These are phyloP conservation scores for Sorex araneus DNA, from an alignment of 2,113 vertebrate species.

Conservation along the genomic window DNA sequence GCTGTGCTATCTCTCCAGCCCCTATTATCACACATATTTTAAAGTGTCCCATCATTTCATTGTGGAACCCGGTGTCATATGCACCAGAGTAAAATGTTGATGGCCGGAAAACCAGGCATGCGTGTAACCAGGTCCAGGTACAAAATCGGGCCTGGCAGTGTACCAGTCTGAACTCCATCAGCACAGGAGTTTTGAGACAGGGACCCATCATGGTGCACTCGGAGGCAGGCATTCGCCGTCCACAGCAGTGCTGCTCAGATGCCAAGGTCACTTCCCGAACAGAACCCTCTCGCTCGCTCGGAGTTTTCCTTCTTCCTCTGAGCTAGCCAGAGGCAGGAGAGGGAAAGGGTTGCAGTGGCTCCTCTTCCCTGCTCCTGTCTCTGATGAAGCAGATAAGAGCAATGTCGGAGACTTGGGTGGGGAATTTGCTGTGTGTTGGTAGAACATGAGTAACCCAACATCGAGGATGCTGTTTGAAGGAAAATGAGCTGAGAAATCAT, in stretches of 20 bases:
- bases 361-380: not conserved
- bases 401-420: fast-evolving
- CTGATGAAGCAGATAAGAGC: not conserved
- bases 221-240: fast-evolving
- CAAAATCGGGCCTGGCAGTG: not conserved
- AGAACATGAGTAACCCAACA: fast-evolving
- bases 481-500: not conserved
- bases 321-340: not conserved
- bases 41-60: not conserved
- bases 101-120: not conserved
- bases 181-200: not conserved
- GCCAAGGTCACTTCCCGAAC: not conserved
- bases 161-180: not conserved
- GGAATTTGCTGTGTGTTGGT: not conserved
- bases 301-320: not conserved
- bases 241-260: not conserved
- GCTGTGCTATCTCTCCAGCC: no score
- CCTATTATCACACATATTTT: not conserved
- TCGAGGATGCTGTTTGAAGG: not conserved
- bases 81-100: not conserved
- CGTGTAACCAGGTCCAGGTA: not conserved
- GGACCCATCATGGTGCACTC: not conserved
- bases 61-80: not conserved
- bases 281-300: not conserved
- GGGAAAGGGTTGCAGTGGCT: fast-evolving